phyloP scores from a whole-genome alignment of 2,797 vertebrate genomes.

The Sebastes nivosus region DNA sequence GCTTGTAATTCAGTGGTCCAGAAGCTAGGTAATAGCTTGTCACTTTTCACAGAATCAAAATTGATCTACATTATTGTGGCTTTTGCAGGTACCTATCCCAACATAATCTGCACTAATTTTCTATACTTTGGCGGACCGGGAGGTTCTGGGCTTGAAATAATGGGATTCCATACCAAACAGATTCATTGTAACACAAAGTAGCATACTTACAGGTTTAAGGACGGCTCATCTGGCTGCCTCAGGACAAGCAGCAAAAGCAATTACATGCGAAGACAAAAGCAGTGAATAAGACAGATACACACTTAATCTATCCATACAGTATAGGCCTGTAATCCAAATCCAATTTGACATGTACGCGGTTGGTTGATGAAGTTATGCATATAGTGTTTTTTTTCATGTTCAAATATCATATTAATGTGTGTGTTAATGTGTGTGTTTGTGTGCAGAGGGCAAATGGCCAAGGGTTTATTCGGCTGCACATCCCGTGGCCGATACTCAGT shows the following conservation, averaged over 20 bases:
- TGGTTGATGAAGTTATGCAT: not conserved
- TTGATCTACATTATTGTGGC: not conserved
- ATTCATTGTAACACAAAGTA: slow-evolving; percentile 38
- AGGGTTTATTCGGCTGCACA: slow-evolving; percentile 91
- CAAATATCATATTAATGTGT: not conserved
- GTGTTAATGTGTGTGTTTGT: slow-evolving; percentile 38
- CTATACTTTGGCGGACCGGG: not conserved
- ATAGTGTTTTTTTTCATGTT: not conserved
- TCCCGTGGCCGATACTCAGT: slow-evolving; percentile 94
- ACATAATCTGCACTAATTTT: not conserved
- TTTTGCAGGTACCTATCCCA: not conserved
- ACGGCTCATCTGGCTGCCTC: slow-evolving; percentile 15
- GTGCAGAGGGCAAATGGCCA: slow-evolving; percentile 86
- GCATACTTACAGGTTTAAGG: slow-evolving; percentile 39
- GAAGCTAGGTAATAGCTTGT: not conserved
- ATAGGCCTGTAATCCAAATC: not conserved
- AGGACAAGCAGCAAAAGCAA: not conserved
- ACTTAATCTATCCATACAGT: not conserved
- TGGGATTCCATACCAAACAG: slow-evolving; percentile 36
- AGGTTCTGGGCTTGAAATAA: slow-evolving; percentile 31
- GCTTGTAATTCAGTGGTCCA: not conserved
- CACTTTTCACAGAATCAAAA: slow-evolving; percentile 13
- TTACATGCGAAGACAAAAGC: slow-evolving; percentile 1
- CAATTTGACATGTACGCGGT: not conserved
- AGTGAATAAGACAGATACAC: not conserved